phyloP scores from a whole-genome alignment of 2,888 invertebrate species.

The Perizoma flavofasciatum region DNA sequence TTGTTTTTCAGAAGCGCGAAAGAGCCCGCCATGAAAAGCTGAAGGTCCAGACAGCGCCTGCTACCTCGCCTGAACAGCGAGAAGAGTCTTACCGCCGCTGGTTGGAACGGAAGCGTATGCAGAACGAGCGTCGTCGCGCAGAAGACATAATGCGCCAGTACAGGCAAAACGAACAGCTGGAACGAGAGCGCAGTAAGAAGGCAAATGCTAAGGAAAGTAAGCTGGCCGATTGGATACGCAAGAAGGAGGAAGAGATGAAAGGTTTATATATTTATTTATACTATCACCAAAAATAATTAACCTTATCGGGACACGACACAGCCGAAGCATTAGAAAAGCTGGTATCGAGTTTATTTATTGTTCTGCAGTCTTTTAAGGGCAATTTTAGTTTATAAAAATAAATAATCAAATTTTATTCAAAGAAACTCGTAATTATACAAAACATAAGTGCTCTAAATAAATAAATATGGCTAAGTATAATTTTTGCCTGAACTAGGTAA shows the following conservation, averaged over 20 bases:
- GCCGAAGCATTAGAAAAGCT: too few relatives aligned
- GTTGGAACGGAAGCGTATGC: constrained; percentile 78
- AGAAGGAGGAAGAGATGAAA: constrained; percentile 84
- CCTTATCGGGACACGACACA: too few relatives aligned
- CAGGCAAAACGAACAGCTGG: constrained; percentile 60
- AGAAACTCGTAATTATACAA: too few relatives aligned
- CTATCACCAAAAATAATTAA: too few relatives aligned
- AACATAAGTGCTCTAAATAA: too few relatives aligned
- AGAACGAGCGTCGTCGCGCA: constrained; percentile 65
- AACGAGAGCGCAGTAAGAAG: constrained; percentile 65
- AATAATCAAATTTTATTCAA: too few relatives aligned
- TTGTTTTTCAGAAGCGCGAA: constrained; percentile 56
- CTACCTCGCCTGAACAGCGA: constrained; percentile 70
- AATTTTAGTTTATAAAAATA: too few relatives aligned
- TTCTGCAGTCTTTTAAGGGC: too few relatives aligned
- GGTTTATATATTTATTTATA: constrained; percentile 54
- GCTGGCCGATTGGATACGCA: constrained; percentile 82
- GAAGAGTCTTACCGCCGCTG: constrained; percentile 79
- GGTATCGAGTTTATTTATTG: too few relatives aligned
- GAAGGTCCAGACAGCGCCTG: constrained; percentile 50
- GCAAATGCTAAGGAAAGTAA: constrained; percentile 73
- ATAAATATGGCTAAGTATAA: too few relatives aligned
- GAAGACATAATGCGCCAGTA: constrained; percentile 71
- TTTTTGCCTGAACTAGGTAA: too few relatives aligned
- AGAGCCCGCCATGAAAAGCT: constrained; percentile 60